phyloP scores from a whole-genome alignment of 2,888 invertebrate genomes.

The Dryocosmus kuriphilus region DNA sequence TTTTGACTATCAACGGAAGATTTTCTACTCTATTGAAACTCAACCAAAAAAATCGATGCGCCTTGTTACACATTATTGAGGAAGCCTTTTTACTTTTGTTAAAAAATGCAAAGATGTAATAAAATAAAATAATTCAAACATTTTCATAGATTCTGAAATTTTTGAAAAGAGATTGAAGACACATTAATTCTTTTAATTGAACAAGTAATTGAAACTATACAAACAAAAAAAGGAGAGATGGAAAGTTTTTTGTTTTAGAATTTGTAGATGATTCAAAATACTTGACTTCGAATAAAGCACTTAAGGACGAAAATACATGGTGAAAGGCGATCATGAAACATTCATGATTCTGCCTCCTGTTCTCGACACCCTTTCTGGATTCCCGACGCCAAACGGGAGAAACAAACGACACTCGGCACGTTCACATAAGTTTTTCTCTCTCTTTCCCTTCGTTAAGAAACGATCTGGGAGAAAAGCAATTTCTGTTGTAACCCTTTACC shows the following conservation, averaged over 20 bases:
- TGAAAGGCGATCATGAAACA: constrained; percentile 61
- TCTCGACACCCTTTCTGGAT: constrained; percentile 31
- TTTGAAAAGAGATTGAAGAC: no score
- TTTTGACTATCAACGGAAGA: no score
- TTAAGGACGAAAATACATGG: neutral
- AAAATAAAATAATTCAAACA: no score
- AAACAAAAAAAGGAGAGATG: neutral
- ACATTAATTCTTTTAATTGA: neutral
- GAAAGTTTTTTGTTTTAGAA: neutral
- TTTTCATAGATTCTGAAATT: no score
- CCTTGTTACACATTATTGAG: no score
- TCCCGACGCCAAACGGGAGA: constrained; percentile 42
- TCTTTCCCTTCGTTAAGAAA: neutral
- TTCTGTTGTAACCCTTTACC: neutral
- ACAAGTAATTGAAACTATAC: neutral
- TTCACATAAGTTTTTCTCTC: neutral
- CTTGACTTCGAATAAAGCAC: neutral
- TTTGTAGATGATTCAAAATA: neutral
- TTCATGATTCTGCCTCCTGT: constrained; percentile 57
- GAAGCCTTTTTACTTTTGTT: no score
- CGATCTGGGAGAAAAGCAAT: neutral
- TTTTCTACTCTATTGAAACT: no score
- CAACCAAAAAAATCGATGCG: no score
- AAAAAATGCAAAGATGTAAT: no score
- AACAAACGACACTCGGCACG: neutral